Base-by-base conservation (phyloP, 30 jellyfish, hydroid and myxozoan species). In the Aurelia aurita region DNA sequence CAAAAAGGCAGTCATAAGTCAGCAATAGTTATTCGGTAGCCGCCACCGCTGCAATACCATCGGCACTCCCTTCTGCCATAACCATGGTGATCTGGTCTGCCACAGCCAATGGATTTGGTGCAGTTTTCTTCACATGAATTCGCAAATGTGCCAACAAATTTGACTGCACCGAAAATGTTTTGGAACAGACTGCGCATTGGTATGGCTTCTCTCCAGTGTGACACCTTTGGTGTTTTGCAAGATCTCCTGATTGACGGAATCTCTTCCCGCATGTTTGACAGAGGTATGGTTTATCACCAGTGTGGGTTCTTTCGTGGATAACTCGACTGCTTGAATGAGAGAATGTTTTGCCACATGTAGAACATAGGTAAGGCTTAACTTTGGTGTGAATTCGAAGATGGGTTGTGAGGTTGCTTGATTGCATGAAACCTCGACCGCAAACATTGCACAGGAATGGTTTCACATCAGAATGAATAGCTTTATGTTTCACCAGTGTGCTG, bases 191-290 rank as follows among this genome's bases (percentile, higher is more conserved):
- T 2, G 91, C 85, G 58, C 91, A 81, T 28, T 81, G 91, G 78
- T 81, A 81, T 26, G 91, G 91, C 54, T 81, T 81, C 57, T 81
- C 91, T 25, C 91, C 91, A 3, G 91, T 81, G 78, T 81, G 91
- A 8, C 85, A 81, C 49, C 91, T 81, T 32, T 32, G 73, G 70
- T 81, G 91, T 39, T 81, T 81, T 29, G 85, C 85, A 31, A 81
- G 91, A 44, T 81, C 91, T 3, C 91, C 91, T 45, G 91, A 81
- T 58, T 81, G 91, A 3, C 91, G 84, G 54, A 81, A 81, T 49
- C 35, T 68, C 45, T 81, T 81, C 61, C 91, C 85, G 44, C 91
- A 81, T 12, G 84, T 66, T 54, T 81, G 85, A 81, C 91, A 81
- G n/a, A 34, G 21, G 63, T 81, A 81, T 19, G 91, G 91, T 23